A percentile compares a stretch with the other conserved stretches of the same genome.
Conservation (phyloP, 2,113 vertebrate genomes). For the Neogale vison region DNA sequence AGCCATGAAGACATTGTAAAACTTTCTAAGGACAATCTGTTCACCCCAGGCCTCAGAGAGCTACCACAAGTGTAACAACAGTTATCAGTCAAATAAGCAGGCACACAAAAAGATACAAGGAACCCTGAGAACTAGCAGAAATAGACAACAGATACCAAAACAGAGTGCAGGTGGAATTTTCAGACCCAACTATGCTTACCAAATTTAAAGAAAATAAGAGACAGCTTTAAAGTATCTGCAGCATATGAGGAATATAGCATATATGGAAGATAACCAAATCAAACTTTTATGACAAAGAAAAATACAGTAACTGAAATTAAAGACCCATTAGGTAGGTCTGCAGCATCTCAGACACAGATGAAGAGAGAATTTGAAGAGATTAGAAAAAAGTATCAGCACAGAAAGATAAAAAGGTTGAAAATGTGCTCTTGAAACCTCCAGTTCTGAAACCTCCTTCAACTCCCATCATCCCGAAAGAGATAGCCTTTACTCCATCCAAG, state of each 20-base stretch:
- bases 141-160: not conserved
- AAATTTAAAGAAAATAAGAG: constrained; percentile 3
- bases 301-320: not conserved
- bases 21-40: not conserved
- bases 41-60: not conserved
- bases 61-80: not conserved
- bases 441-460: not conserved
- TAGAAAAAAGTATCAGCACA: not conserved
- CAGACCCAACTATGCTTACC: not conserved
- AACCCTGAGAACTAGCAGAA: not conserved
- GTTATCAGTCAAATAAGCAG: not conserved
- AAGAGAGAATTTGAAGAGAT: constrained; percentile 1
- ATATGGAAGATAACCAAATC: not conserved
- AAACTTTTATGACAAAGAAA: not conserved
- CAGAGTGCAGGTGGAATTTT: not conserved
- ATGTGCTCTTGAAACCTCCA: not conserved
- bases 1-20: constrained; percentile 32
- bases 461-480: not conserved
- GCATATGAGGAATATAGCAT: not conserved
- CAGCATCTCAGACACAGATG: not conserved
- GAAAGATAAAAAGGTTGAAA: not conserved
- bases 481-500: not conserved
- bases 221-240: not conserved
- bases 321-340: not conserved
- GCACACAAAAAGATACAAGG: not conserved